Base-by-base conservation (phyloP, 1,140 invertebrate species). In the Cydia amplana region DNA sequence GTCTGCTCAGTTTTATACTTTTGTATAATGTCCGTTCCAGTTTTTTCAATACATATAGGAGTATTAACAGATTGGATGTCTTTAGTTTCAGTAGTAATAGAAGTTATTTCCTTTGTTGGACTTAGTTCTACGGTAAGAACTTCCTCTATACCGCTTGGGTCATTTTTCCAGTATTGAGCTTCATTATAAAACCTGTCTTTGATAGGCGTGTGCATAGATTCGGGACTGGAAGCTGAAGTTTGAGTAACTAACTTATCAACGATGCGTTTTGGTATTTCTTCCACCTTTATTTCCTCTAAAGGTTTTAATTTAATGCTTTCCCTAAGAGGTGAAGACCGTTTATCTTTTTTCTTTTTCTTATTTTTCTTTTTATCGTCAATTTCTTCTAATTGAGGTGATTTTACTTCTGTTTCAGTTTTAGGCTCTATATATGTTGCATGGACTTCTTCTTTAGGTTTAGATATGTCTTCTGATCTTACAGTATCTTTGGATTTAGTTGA, bases 101-200 rank as follows among this genome's bases (percentile, higher is more conserved):
- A 23, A 51, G 46, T 49, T 46, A 28, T 43, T 51, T 74, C 73
- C 63, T 55, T 74, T 36, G 73, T 32, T 10, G 51, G 43, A 51
- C 28, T 55, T 16, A 55, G 9, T 79, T 91, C 82, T 23, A 90
- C 77, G 6, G 83, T 81, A 55, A 90, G 80, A 70, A 82, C 74
- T 79, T 86, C 79, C 43, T 83, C 79, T 14, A 89, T 55, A 40
- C 46, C 72, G 79, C 78, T 84, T 20, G 89, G 85, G 75, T 89
- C 85, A 32, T 82, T 77, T 85, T 90, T 92, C 91, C 91, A 93
- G 75, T 81, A 93, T 73, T 92, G 91, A 65, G 89, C 89, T 80
- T 93, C 91, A 6, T 88, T 88, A 80, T 86, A 93, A 40, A 91
- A 63, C 75, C 89, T 85, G 16, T 93, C 91, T 84, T 93, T 93